Evolutionary conservation across 2,113 vertebrate species (phyloP).

Genomic region (Serilophus lunatus): DNA sequence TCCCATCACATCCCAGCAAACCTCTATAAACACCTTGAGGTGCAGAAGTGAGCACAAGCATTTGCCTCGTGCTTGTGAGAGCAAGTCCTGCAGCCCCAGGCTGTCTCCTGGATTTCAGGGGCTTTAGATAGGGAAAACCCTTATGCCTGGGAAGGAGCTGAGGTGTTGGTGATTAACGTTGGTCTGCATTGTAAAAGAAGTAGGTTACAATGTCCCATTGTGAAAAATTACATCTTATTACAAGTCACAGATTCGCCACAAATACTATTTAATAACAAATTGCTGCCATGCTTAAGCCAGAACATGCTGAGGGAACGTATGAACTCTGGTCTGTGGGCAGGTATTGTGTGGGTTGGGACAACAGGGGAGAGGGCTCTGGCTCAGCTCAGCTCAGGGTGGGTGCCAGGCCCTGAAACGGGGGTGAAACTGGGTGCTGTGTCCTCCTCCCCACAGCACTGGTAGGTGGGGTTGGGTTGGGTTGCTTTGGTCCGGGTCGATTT

Average conservation of each 20-base stretch:
- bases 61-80: background rate
- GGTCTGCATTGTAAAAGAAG: background rate
- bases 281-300: background rate
- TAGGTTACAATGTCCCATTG: background rate
- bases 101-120: background rate
- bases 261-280: background rate
- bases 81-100: background rate
- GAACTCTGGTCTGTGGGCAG: background rate
- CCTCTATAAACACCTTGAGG: background rate
- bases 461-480: background rate
- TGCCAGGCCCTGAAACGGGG: background rate
- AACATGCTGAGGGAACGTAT: rapidly evolving
- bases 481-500: no score
- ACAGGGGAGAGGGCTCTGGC: background rate
- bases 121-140: background rate
- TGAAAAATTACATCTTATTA: background rate
- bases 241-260: background rate
- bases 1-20: background rate
- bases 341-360: rapidly evolving
- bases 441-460: background rate
- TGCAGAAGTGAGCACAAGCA: background rate
- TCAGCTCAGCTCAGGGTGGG: background rate
- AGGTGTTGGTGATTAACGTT: background rate
- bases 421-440: background rate
- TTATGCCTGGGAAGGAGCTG: background rate